Evolutionary conservation across 2,797 vertebrate species (phyloP), one percentile per base, ranked within the genome.

Genomic region (Cottoperca gobio): DNA sequence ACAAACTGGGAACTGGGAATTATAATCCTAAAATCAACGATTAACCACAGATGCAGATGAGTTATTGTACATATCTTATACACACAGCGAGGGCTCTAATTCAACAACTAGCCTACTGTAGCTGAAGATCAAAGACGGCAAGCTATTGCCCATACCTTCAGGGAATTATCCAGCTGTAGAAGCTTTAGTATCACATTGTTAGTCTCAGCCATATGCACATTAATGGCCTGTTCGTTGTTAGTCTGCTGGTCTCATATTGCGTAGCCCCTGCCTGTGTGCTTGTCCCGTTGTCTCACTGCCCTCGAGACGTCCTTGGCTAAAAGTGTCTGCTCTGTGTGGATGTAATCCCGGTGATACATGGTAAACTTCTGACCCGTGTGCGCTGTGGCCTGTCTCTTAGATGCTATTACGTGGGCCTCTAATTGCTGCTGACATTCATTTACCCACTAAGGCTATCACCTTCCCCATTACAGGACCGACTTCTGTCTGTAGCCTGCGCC

Each of bases 371-470:
- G 92, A 94, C 93, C 94, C 33, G 64, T 42, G 81, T 86, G 76
- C 16, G 58, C 88, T 77, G 82, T 79, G 88, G 86, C 78, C 89
- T 75, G 84, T 90, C 89, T 86, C 87, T 73, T 85, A 79, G 78
- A 88, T 69, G 84, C 88, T 91, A 91, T 93, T 93, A 93, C 66
- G 57, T 70, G 50, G 82, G 85, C 88, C 89, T 94, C 92, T 95
- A 94, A 95, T 95, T 94, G 93, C 91, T 85, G 82, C 85, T 93
- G 94, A 94, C 93, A 88, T 94, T 94, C 90, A 93, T 94, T 94
- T 93, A 93, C 82, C 91, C 92, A 93, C 89, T 83, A 92, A 91
- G 86, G 83, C 89, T 91, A 92, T 88, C 91, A 82, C 87, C 86
- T 92, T 91, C 86, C 81, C 76, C 85, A 84, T 92, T 89, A 92